Evolutionary conservation across 2,113 vertebrate genomes (phyloP).

Genomic region (Etheostoma spectabile): DNA sequence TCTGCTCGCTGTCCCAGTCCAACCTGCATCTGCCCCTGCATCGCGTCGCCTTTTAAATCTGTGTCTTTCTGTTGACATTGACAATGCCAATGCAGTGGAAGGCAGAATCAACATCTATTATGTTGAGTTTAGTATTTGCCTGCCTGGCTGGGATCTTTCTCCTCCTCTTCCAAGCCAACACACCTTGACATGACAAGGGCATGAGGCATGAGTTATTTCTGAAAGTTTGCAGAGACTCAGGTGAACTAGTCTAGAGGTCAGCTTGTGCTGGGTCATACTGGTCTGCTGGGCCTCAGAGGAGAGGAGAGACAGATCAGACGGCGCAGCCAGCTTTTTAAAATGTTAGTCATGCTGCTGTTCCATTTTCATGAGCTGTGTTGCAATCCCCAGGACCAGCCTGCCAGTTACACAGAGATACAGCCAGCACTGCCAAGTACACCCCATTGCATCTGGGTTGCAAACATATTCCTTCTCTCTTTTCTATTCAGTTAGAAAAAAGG

Average conservation of each 20-base stretch:
- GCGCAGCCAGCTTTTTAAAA: constrained; percentile 52
- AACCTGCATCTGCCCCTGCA: constrained; percentile 46
- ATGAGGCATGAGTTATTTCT: not conserved
- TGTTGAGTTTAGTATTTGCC: not conserved
- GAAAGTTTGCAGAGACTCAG: constrained; percentile 5
- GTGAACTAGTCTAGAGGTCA: constrained; percentile 2
- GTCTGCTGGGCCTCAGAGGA: constrained; percentile 22
- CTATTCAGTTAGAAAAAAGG: constrained; percentile 5
- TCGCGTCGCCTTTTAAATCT: constrained; percentile 7
- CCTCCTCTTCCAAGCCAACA: not conserved
- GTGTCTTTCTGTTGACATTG: constrained; percentile 13
- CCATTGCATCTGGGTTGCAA: constrained; percentile 27
- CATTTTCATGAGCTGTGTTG: constrained; percentile 68
- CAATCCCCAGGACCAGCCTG: constrained; percentile 53
- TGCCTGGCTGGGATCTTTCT: not conserved
- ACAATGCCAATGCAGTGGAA: not conserved
- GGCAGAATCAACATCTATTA: not conserved
- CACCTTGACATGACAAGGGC: not conserved
- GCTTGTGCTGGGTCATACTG: constrained; percentile 21
- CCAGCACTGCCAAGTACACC: constrained; percentile 31
- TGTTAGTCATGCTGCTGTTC: constrained; percentile 62
- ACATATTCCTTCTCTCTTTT: constrained; percentile 10
- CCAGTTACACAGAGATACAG: constrained; percentile 37
- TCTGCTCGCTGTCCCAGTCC: constrained; percentile 25
- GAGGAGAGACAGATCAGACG: constrained; percentile 35